Evolutionary conservation across 2,113 vertebrate species (phyloP), one percentile per base, ranked within the genome.

Genomic region (Ammodytes marinus): DNA sequence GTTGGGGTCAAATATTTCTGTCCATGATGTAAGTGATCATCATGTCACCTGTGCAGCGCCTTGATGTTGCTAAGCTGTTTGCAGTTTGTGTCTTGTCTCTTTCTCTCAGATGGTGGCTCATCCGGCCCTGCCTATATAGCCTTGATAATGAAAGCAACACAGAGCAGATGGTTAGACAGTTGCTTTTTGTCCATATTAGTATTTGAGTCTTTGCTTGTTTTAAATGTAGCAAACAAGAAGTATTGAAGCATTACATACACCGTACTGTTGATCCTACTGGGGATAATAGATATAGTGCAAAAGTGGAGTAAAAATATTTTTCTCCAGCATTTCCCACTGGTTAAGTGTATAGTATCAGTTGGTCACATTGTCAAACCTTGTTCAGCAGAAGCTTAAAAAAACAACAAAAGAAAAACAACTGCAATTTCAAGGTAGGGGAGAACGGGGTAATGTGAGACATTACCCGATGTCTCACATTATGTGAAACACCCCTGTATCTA

Each of bases 31-130:
- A 80, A 77, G 57, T 60, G 76, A 84, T 80, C 88, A 86, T 75
- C 73, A 58, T 73, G 82, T 84, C 5, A 82, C 78, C 64, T 65
- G 64, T 69, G 68, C 49, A 57, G 50, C 1, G 58, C 64, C 82
- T 79, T 80, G 79, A 88, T 90, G 78, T 82, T 75, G 71, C 82
- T 87, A 78, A 89, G 75, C 61, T 86, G 87, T 89, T 78, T 91
- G 80, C 77, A 73, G 85, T 83, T 79, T 73, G 43, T 63, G 65
- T 59, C 35, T 66, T 39, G 74, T 70, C 70, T 75, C 69, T 19
- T 37, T n/a, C 67, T 55, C 67, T 74, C 68, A 69, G 60, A 69
- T 52, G 11, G 63, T 4, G 74, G 69, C 74, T 82, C 67, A 82
- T 58, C 40, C 77, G 75, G 74, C 50, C 50, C 17, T 69, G 73